phyloP scores from a whole-genome alignment of 2,888 invertebrate genomes.

The Tanypteryx hageni region DNA sequence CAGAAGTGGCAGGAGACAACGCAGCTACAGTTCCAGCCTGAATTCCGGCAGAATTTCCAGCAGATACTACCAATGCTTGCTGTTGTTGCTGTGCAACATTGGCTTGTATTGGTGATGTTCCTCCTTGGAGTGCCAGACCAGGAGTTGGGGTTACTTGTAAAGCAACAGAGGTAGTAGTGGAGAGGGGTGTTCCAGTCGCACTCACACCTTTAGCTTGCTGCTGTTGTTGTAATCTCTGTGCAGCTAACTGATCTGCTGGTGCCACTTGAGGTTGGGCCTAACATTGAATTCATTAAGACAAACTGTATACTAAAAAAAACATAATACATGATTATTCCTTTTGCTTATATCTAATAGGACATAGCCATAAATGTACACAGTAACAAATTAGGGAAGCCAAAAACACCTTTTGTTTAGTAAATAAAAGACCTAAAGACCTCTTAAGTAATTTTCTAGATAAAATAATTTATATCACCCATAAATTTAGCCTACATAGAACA shows the following conservation, averaged over 20 bases:
- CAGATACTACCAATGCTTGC: conserved; percentile 69
- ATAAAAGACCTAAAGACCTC: too few species aligned
- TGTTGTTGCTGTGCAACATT: conserved; percentile 68
- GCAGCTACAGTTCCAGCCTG: conserved; percentile 65
- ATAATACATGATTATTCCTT: too few species aligned
- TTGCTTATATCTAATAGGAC: too few species aligned
- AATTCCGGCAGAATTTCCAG: conserved; percentile 56
- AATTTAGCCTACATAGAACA: too few species aligned
- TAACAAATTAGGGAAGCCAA: neutral
- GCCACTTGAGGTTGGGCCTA: conserved; percentile 70
- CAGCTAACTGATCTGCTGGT: conserved; percentile 68
- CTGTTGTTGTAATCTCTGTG: conserved; percentile 67
- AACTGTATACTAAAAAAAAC: too few species aligned
- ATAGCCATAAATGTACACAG: too few species aligned
- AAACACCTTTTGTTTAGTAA: neutral
- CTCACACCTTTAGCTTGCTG: conserved; percentile 68
- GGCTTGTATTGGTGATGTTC: conserved; percentile 69
- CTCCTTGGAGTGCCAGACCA: conserved; percentile 69
- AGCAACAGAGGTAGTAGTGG: conserved; percentile 69
- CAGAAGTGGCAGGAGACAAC: conserved; percentile 63
- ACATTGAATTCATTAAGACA: neutral
- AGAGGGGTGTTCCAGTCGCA: conserved; percentile 70
- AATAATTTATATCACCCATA: too few species aligned
- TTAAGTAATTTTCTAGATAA: too few species aligned
- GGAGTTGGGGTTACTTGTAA: conserved; percentile 68